Base-by-base conservation (phyloP, 2,888 invertebrate genomes). In the Diarsia rubi region DNA sequence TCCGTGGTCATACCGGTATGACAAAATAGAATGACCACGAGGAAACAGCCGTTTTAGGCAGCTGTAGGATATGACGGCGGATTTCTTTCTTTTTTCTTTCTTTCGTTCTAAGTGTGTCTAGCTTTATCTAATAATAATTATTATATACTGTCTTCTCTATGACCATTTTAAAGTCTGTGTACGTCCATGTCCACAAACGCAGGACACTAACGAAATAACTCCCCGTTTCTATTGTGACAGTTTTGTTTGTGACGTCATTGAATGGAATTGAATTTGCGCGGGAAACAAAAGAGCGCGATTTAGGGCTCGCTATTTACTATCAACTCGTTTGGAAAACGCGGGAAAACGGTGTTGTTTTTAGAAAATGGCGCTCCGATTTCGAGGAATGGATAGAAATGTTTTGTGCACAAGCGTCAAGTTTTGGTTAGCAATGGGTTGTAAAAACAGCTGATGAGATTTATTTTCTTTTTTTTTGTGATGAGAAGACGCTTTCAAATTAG, bases 231-330 rank as follows among this genome's bases (percentile, higher is more conserved):
- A 73, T 65, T 66, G 67, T 79, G 72, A 73, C 75, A 70, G 66
- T 81, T 83, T 76, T 74, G 69, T 82, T 73, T 73, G 81, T 79
- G 65, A 84, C 82, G 84, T 79, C 83, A 88, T 84, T 73, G 65
- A 69, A 68, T 52, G 75, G 71, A 84, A 89, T 88, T 84, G 84
- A 84, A 83, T 89, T 88, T 84, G 71, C 77, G 70, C 74, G 67
- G 16, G 67, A 81, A 81, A 86, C 83, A 87, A 88, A 81, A 84
- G 82, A 78, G 69, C 69, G 73, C 62, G 80, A 81, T 81, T 81
- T 79, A 86, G 77, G 77, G 75, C 64, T 73, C 66, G 47, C 66
- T 86, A 81, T 87, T 87, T 81, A 79, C 88, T 75, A 73, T 73
- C 78, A 70, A 78, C 31, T 84, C 65, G 79, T 71, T 83, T 65